phyloP scores from a whole-genome alignment of 2,888 invertebrate genomes.

The Pterostichus niger region DNA sequence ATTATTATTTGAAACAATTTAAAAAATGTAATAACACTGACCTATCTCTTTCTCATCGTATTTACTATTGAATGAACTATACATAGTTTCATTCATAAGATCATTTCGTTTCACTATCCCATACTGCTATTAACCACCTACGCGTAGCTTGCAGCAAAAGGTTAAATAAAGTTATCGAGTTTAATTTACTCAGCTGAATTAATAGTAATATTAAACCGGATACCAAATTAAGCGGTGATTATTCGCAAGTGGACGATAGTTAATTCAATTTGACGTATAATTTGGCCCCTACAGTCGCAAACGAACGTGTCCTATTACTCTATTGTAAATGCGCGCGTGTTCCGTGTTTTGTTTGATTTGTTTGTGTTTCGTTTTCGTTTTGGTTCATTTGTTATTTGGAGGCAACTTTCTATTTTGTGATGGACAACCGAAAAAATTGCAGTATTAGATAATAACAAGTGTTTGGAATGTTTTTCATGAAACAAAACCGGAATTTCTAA shows the following conservation, averaged over 20 bases:
- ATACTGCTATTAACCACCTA: conserved; percentile 23
- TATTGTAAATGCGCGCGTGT: background rate
- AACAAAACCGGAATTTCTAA: background rate
- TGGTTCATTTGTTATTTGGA: conserved; percentile 4
- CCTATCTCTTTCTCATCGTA: background rate
- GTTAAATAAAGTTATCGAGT: conserved; percentile 57
- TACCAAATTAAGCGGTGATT: conserved; percentile 42
- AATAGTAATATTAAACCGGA: conserved; percentile 45
- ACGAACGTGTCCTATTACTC: background rate
- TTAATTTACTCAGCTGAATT: conserved; percentile 44
- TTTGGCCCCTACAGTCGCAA: conserved; percentile 11
- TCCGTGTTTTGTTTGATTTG: conserved; percentile 23
- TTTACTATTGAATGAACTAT: background rate
- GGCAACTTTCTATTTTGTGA: conserved; percentile 25
- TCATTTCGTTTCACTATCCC: background rate
- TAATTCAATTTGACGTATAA: conserved; percentile 34
- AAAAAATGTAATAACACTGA: background rate
- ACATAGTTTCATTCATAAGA: conserved; percentile 26
- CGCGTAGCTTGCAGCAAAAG: conserved; percentile 35
- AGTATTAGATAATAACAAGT: conserved; percentile 1
- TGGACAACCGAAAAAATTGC: conserved; percentile 20
- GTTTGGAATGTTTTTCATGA: background rate
- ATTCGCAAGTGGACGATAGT: conserved; percentile 43
- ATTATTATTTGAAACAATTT: no score
- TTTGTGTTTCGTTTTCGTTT: background rate